Evolutionary conservation across 2,797 vertebrate genomes (phyloP).

Genomic region (Coendou prehensilis): DNA sequence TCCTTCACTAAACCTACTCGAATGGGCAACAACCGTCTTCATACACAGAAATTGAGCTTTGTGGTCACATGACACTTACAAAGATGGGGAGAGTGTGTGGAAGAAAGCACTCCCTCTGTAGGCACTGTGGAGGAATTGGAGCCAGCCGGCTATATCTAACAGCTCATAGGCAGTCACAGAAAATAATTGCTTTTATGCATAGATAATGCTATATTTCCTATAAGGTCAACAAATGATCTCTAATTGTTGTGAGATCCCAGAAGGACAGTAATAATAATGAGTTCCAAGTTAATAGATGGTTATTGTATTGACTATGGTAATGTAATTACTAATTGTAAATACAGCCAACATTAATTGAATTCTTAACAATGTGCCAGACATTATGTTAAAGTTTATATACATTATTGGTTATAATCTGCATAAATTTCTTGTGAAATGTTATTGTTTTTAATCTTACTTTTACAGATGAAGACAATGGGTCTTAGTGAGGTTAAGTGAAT

Average conservation of each 20-base stretch:
- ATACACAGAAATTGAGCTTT: neutral
- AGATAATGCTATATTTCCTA: neutral
- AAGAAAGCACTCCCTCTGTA: neutral
- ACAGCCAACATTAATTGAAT: slow-evolving; percentile 38
- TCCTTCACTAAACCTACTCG: neutral
- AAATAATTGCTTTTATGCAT: neutral
- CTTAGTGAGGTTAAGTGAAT: slow-evolving; percentile 11
- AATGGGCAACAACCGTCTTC: neutral
- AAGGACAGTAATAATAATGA: slow-evolving; percentile 51
- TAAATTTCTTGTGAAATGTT: slow-evolving; percentile 4
- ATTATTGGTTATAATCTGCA: neutral
- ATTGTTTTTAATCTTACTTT: slow-evolving; percentile 45
- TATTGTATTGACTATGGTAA: slow-evolving; percentile 42
- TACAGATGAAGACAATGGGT: slow-evolving; percentile 14
- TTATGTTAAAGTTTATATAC: slow-evolving; percentile 22
- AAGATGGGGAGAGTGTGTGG: too few species aligned
- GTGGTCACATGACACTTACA: neutral
- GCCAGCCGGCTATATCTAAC: neutral
- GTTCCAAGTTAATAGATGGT: neutral
- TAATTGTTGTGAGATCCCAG: slow-evolving; percentile 45
- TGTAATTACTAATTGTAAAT: slow-evolving; percentile 59
- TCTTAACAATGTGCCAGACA: slow-evolving; percentile 41
- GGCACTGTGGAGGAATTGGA: neutral
- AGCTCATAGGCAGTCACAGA: neutral
- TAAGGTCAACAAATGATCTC: slow-evolving; percentile 25